phyloP scores from a whole-genome alignment of 2,888 invertebrate species.

The Actias luna region DNA sequence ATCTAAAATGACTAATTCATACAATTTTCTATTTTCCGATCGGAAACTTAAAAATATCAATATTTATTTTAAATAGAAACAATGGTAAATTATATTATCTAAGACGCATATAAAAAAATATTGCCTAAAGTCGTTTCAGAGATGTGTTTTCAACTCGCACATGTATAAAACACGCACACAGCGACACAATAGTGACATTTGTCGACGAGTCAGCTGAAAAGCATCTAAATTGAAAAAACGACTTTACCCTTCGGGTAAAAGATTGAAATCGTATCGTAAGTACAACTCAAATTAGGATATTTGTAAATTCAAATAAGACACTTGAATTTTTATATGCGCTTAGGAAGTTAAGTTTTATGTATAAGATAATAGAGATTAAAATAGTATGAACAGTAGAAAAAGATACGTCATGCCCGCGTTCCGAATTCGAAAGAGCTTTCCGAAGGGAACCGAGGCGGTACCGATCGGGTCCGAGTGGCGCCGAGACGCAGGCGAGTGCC shows the following conservation, averaged over 20 bases:
- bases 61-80: conserved; percentile 26
- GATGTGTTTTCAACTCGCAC: conserved; percentile 73
- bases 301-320: conserved; percentile 71
- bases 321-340: conserved; percentile 46
- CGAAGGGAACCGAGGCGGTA: conserved; percentile 72
- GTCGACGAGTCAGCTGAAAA: conserved; percentile 77
- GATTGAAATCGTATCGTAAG: conserved; percentile 33
- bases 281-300: conserved; percentile 70
- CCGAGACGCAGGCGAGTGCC: conserved; percentile 73
- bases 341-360: conserved; percentile 35
- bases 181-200: conserved; percentile 57
- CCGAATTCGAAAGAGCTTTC: conserved; percentile 75
- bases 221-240: conserved; percentile 35
- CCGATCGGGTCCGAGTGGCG: conserved; percentile 79
- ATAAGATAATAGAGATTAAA: conserved; percentile 31
- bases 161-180: conserved; percentile 42
- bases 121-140: conserved; percentile 58
- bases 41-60: conserved; percentile 1
- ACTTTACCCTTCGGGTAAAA: conserved; percentile 32
- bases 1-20: not conserved
- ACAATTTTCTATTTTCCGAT: not conserved
- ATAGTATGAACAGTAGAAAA: conserved; percentile 37
- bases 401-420: conserved; percentile 71
- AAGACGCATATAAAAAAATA: conserved; percentile 46
- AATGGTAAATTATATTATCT: conserved; percentile 41